Conservation (phyloP, 2,113 vertebrate species). For the Damaliscus lunatus region DNA sequence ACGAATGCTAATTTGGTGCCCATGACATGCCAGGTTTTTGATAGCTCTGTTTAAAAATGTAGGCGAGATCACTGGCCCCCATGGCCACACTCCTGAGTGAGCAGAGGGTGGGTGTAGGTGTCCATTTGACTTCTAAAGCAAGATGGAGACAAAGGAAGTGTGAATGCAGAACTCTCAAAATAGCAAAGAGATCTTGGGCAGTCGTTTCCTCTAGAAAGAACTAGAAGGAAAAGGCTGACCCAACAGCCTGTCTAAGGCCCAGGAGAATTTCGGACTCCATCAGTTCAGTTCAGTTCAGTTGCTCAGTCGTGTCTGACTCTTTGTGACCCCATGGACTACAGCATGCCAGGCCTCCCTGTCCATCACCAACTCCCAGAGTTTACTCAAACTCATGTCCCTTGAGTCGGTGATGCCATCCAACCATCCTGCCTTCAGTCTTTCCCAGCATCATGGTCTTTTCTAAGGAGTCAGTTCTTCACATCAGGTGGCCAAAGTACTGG, state of each 20-base stretch:
- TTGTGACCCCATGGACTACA: not conserved
- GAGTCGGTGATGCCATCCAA: not conserved
- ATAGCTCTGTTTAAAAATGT: not conserved
- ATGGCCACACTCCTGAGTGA: not conserved
- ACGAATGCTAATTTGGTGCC: not conserved
- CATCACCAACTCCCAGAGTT: not conserved
- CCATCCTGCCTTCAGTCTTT: not conserved
- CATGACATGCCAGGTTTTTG: not conserved
- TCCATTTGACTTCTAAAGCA: not conserved
- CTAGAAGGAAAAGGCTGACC: not conserved
- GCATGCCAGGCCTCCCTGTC: not conserved
- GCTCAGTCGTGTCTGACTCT: not conserved
- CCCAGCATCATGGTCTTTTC: not conserved
- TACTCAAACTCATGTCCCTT: not conserved
- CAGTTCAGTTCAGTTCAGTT: not conserved
- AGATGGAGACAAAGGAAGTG: not conserved
- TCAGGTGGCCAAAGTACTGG: not conserved
- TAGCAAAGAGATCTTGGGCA: not conserved
- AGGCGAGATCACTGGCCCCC: not conserved
- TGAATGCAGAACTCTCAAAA: not conserved
- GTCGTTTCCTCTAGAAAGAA: not conserved
- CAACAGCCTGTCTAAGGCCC: not conserved
- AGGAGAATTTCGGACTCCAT: not conserved
- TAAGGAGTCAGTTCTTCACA: not conserved
- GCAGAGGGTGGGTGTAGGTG: not conserved